phyloP scores from a whole-genome alignment of 2,797 vertebrate species.

The Merluccius polli region DNA sequence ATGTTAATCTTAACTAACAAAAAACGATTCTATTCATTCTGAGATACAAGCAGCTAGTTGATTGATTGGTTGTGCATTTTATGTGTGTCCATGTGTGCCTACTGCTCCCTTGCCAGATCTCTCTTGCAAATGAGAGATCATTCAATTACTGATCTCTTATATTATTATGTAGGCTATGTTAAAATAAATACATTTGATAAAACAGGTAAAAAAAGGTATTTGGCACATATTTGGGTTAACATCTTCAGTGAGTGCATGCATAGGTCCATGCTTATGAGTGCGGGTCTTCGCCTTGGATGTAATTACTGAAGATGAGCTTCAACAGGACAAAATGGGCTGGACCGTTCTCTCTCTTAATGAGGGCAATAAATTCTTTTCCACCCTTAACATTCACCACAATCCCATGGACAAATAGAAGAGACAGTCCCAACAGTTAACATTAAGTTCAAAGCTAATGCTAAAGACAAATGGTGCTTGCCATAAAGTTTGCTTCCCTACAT shows the following conservation, averaged over 20 bases:
- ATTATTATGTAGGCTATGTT: not conserved
- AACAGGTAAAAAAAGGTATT: not conserved
- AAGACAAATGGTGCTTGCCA: not conserved
- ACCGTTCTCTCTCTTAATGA: conserved; percentile 54
- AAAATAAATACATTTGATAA: not conserved
- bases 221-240: not conserved
- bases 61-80: not conserved
- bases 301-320: conserved; percentile 3
- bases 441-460: conserved; percentile 3
- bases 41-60: not conserved
- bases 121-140: not conserved
- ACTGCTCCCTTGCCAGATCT: not conserved
- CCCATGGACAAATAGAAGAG: conserved; percentile 21
- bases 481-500: not conserved
- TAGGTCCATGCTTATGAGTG: not conserved
- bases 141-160: not conserved
- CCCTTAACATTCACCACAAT: conserved; percentile 76
- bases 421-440: not conserved
- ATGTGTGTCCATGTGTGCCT: not conserved
- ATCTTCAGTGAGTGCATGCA: not conserved
- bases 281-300: not conserved
- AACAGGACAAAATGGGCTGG: conserved; percentile 32
- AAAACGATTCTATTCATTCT: not conserved
- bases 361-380: conserved; percentile 76
- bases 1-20: not conserved